These are phyloP conservation scores for Grapholita molesta DNA, from an alignment of 1,140 invertebrate species.

Conservation along the genomic window DNA sequence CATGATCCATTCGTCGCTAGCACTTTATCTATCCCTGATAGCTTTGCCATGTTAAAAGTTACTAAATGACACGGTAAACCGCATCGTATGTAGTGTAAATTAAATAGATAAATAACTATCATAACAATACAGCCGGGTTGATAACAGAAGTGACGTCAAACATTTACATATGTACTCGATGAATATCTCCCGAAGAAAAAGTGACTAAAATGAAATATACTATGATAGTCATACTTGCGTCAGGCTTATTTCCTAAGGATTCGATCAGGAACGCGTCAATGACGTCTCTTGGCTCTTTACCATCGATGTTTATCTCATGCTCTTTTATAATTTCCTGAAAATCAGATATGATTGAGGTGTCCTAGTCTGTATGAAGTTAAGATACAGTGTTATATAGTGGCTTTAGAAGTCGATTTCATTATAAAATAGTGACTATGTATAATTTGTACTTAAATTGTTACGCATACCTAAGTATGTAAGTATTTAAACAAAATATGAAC, in stretches of 20 bases:
- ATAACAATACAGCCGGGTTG: not conserved
- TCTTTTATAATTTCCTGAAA: slow-evolving; percentile 77
- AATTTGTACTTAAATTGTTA: too few species aligned
- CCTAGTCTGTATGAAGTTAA: too few species aligned
- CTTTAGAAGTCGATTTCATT: too few species aligned
- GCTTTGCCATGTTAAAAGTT: too few species aligned
- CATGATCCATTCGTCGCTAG: too few species aligned
- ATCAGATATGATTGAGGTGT: too few species aligned
- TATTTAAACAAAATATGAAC: too few species aligned
- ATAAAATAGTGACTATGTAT: too few species aligned
- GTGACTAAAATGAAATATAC: not conserved
- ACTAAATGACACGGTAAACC: not conserved
- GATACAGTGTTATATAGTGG: too few species aligned
- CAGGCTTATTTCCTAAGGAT: slow-evolving; percentile 72
- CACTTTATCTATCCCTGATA: too few species aligned
- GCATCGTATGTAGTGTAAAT: not conserved
- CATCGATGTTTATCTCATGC: slow-evolving; percentile 77
- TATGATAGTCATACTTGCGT: slow-evolving; percentile 33
- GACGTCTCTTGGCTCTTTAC: slow-evolving; percentile 80
- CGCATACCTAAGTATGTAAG: too few species aligned
- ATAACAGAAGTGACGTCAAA: not conserved
- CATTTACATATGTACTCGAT: too few species aligned
- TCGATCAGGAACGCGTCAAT: slow-evolving; percentile 84
- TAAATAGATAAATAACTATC: not conserved
- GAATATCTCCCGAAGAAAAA: not conserved